A percentile compares a stretch with the other conserved stretches of the same genome.
These are phyloP conservation scores for Scelioninae gen. 2 DNA, from an alignment of 2,888 invertebrate genomes.

Conservation along the genomic window DNA sequence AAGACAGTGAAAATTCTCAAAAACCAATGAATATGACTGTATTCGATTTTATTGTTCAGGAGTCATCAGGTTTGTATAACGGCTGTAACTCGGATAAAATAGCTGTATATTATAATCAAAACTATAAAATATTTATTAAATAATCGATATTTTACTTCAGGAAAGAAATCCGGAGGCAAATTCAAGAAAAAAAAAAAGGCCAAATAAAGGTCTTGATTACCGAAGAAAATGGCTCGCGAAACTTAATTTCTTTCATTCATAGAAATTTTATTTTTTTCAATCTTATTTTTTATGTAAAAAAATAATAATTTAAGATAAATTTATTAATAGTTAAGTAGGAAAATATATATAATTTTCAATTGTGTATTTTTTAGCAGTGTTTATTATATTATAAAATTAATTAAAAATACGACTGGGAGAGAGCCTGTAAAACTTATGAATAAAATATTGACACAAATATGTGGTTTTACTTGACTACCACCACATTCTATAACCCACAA, in stretches of 20 bases:
- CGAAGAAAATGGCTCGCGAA: conserved; percentile 8
- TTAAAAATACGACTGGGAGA: too few relatives aligned
- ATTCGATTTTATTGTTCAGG: conserved; percentile 42
- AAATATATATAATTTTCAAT: background rate
- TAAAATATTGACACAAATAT: conserved; percentile 6
- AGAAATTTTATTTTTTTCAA: background rate
- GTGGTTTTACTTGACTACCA: too few relatives aligned
- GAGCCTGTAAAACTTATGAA: background rate
- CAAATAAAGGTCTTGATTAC: conserved; percentile 23
- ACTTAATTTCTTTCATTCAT: background rate
- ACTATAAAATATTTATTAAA: background rate
- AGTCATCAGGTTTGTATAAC: conserved; percentile 24
- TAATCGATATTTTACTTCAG: conserved; percentile 10
- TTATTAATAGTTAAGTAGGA: too few relatives aligned
- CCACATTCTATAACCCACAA: too few relatives aligned
- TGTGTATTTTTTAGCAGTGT: background rate
- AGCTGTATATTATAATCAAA: too few relatives aligned
- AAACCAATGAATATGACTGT: conserved; percentile 45
- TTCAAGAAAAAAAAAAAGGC: conserved; percentile 40
- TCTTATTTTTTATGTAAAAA: too few relatives aligned
- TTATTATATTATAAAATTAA: background rate
- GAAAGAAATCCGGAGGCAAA: conserved; percentile 30
- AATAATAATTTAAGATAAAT: background rate
- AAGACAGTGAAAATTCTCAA: conserved; percentile 13
- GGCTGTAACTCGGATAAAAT: too few relatives aligned